A percentile compares a stretch with the other conserved stretches of the same genome.
Evolutionary conservation across 1,140 invertebrate species (phyloP).

Genomic region (Chrysomallon squamiferum): DNA sequence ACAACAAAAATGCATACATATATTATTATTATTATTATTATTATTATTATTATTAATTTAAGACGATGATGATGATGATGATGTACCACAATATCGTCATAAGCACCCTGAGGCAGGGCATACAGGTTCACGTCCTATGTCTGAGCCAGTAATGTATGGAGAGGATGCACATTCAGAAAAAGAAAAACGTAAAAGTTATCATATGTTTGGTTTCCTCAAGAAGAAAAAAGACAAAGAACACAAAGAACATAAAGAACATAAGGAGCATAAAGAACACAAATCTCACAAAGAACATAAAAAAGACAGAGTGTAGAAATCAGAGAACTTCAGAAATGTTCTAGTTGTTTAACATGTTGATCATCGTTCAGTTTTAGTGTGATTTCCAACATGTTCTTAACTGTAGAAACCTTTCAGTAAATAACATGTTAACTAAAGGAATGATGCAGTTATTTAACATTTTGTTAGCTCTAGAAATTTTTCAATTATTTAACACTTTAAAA

Average conservation of each 20-base stretch:
- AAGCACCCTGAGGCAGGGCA: constrained; percentile 2
- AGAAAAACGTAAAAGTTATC: constrained; percentile 36
- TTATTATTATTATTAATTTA: too few relatives aligned
- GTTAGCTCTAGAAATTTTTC: too few relatives aligned
- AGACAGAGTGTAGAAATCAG: constrained; percentile 6
- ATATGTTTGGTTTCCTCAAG: constrained; percentile 48
- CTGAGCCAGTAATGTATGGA: constrained; percentile 12
- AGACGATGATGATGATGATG: constrained; percentile 1
- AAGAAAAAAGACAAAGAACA: constrained; percentile 51
- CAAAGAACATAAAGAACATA: constrained; percentile 32
- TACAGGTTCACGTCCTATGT: constrained; percentile 16
- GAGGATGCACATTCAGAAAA: constrained; percentile 15
- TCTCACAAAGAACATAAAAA: constrained; percentile 24
- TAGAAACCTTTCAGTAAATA: background rate
- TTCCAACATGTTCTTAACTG: background rate
- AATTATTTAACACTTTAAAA: too few relatives aligned
- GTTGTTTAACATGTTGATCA: background rate
- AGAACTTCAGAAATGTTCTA: background rate
- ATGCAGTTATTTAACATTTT: too few relatives aligned
- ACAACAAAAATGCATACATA: too few relatives aligned
- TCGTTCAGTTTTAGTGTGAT: background rate
- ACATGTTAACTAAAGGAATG: background rate
- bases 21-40: too few relatives aligned
- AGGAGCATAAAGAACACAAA: constrained; percentile 36
- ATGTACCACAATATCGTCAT: constrained; percentile 11